Conservation (phyloP, 2,888 invertebrate species). For the Lagria hirta region DNA sequence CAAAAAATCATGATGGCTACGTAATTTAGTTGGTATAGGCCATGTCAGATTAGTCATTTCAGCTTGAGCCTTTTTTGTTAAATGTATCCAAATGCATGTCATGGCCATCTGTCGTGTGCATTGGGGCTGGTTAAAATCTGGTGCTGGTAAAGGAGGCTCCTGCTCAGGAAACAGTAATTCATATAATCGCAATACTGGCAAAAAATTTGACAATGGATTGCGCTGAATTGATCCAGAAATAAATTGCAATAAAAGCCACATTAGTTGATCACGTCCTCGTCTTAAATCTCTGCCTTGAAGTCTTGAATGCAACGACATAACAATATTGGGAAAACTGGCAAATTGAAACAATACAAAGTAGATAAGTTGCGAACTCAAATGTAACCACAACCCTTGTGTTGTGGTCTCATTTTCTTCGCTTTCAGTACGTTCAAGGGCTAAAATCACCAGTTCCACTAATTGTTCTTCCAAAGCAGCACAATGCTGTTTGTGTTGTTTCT, state of each 20-base stretch:
- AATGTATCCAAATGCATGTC: constrained; percentile 95
- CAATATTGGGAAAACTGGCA: constrained; percentile 90
- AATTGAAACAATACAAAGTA: constrained; percentile 94
- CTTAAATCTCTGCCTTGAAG: constrained; percentile 66
- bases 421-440: constrained; percentile 91
- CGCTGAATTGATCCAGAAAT: constrained; percentile 96
- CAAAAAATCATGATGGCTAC: constrained; percentile 67
- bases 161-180: constrained; percentile 91
- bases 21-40: constrained; percentile 48
- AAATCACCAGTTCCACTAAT: constrained; percentile 84
- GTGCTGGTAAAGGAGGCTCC: constrained; percentile 84
- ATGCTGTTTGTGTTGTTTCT: constrained; percentile 73
- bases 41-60: constrained; percentile 68
- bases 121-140: constrained; percentile 83
- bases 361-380: constrained; percentile 90
- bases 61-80: constrained; percentile 88
- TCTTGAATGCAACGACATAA: constrained; percentile 81
- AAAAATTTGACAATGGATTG: constrained; percentile 85
- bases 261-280: constrained; percentile 94
- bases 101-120: constrained; percentile 91
- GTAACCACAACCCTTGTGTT: constrained; percentile 87
- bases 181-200: constrained; percentile 87
- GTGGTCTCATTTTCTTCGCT: constrained; percentile 60
- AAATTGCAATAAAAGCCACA: constrained; percentile 98
- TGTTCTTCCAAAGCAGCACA: constrained; percentile 92